Evolutionary conservation across 1,140 invertebrate genomes (phyloP), one percentile per base, ranked within the genome.

Genomic region (Proales similis): DNA sequence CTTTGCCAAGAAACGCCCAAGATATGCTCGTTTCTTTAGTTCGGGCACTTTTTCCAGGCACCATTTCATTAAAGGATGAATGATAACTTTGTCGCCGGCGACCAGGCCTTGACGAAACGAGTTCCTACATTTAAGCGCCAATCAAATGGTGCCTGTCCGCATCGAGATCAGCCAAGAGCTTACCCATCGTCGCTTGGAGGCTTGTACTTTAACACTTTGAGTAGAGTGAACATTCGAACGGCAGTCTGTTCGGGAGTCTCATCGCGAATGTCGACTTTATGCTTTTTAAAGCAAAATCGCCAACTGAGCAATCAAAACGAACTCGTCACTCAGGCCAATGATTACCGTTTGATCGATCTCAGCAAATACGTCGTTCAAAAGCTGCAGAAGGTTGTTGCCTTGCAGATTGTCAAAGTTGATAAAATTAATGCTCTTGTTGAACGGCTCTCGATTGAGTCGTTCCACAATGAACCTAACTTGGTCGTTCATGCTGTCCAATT

Each of bases 391-490:
- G 67, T 86, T 82, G 48, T 85, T 82, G 24, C 83, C 80, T 63
- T 81, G 81, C 39, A 89, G 72, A n/a, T 84, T 81, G 77, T 89
- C 87, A 75, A 89, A 89, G 63, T 84, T 85, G 66, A 90, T 87
- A 48, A 89, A 73, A 68, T 87, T 88, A 66, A 84, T 87, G 67
- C 83, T 86, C 68, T 84, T 84, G 48, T 80, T 82, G 66, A 88
- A 83, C 6, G 82, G 81, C 43, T 80, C 75, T 68, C 85, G 82
- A 71, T 86, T 87, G 64, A 90, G 70, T 73, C 85, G 83, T 63
- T 79, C 79, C 29, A 88, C 81, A 61, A 89, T 85, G 71, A 81
- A 86, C 71, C 87, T 87, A 62, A 87, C 78, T 74, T 84, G 81
- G 65, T 88, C 85, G 67, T 82, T 86, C 77, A 79, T 78, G 36